Conservation (phyloP, 2,888 invertebrate genomes). For the Phalera bucephala region DNA sequence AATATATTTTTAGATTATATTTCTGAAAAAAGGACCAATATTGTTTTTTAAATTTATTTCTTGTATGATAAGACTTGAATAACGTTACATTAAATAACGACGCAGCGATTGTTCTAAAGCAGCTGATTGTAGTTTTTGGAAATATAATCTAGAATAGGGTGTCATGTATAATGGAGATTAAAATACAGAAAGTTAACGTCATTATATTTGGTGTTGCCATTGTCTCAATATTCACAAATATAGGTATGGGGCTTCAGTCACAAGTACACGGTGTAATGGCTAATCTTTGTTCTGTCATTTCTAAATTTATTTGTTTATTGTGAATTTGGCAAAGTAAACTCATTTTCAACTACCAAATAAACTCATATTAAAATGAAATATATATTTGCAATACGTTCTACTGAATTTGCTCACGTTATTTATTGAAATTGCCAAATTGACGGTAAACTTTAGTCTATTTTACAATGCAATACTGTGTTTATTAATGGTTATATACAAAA, state of each 20-base stretch:
- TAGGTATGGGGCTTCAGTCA: conserved; percentile 76
- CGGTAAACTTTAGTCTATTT: conserved; percentile 19
- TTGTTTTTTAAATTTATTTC: too few species aligned
- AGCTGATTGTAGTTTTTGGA: conserved; percentile 14
- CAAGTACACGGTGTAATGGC: conserved; percentile 74
- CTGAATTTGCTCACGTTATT: too few species aligned
- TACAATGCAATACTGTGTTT: conserved; percentile 54
- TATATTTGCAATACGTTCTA: too few species aligned
- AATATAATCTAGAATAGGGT: conserved; percentile 43
- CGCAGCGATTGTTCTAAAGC: too few species aligned
- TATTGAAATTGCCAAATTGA: conserved; percentile 15
- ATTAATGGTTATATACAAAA: conserved; percentile 49
- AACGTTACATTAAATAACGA: too few species aligned
- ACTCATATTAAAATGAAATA: too few species aligned
- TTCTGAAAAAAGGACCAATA: too few species aligned
- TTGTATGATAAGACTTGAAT: too few species aligned
- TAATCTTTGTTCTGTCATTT: conserved; percentile 76
- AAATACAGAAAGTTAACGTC: conserved; percentile 50
- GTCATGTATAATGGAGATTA: conserved; percentile 43
- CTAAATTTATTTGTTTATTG: conserved; percentile 41
- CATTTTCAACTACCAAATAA: too few species aligned
- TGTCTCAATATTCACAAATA: conserved; percentile 67
- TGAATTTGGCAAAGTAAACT: conserved; percentile 34
- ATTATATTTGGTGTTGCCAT: conserved; percentile 71
- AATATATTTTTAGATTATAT: conserved; percentile 30